Evolutionary conservation across 92 coral and sea anemone genomes (phyloP), one percentile per base, ranked within the genome.

Genomic region (Zoanthus gigantus): DNA sequence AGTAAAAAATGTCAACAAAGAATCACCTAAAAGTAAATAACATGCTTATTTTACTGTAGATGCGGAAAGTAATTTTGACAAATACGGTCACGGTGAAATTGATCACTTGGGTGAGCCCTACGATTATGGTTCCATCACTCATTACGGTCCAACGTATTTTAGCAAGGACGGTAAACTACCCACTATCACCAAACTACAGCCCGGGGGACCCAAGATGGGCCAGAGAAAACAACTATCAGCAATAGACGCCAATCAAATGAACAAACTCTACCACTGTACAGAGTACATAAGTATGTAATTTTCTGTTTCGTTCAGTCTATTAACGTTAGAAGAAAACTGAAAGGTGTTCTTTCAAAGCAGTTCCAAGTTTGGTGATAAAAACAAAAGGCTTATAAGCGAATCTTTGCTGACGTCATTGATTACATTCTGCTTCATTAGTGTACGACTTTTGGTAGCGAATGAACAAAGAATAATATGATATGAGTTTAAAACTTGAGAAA

Each of bases 181-280:
- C 5, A 74, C 76, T 29, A 86, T 90, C 48, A 82, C 74, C 72
- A 90, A 90, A 85, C 78, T 86, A 47, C 83, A 74, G 68, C 92
- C 92, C 15, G 92, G 92, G 44, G 92, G 92, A 13, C 65, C 86
- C 29, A 61, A 32, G 66, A 86, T 90, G 54, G 90, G 92, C 10
- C 92, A 90, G 52, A 84, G 90, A 61, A 52, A 61, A 23, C 71
- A 80, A 3, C 87, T 90, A 44, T 90, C 92, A 14, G 83, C 30
- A 30, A 73, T 72, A 16, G 92, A 90, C 72, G 74, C 80, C 14
- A 31, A 85, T 4, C 83, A 90, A 72, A 48, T 90, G 28, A 90
- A 86, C 77, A 90, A 74, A 80, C 63, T 86, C 6, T 90, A 90
- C 53, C 72, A 68, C 71, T 90, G 92, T 47, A 86, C 63, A 34